These are phyloP conservation scores for Pachypsylla venusta DNA, from an alignment of 1,140 invertebrate genomes.

Conservation along the genomic window DNA sequence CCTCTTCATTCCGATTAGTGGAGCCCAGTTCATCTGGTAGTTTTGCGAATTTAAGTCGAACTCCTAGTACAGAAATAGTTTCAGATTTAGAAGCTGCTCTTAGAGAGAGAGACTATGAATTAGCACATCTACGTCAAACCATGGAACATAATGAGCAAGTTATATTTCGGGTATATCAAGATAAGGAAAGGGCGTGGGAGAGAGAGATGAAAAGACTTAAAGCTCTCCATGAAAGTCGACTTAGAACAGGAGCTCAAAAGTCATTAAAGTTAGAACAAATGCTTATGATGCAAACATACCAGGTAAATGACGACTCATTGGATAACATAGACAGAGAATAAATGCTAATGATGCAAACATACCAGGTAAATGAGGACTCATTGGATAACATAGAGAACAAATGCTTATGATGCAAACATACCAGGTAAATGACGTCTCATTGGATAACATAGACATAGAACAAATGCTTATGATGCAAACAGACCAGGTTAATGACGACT, in stretches of 20 bases:
- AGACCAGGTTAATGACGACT: too few species aligned
- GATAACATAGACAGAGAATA: too few species aligned
- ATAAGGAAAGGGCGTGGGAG: slow-evolving; percentile 45
- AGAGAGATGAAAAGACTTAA: slow-evolving; percentile 39
- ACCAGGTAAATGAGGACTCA: too few species aligned
- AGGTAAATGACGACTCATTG: too few species aligned
- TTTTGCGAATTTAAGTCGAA: slow-evolving; percentile 47
- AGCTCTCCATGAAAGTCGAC: slow-evolving; percentile 49
- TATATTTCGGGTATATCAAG: slow-evolving; percentile 49
- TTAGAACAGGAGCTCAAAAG: slow-evolving; percentile 49
- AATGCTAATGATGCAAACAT: too few species aligned
- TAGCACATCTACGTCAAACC: slow-evolving; percentile 51
- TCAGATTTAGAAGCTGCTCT: slow-evolving; percentile 60
- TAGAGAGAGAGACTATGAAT: slow-evolving; percentile 53
- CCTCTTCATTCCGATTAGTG: slow-evolving; percentile 1
- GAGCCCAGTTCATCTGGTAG: slow-evolving; percentile 21
- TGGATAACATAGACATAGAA: too few species aligned
- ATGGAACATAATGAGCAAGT: slow-evolving; percentile 67
- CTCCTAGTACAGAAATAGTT: slow-evolving; percentile 46
- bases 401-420: too few species aligned
- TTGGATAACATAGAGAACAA: too few species aligned
- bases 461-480: too few species aligned
- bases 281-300: slow-evolving; percentile 54
- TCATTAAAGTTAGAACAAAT: slow-evolving; percentile 49
- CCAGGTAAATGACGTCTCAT: too few species aligned